Percentiles rank a stretch among this genome's conserved stretches.
Evolutionary conservation across 1,140 invertebrate species (phyloP).

Genomic region (Periplaneta americana): DNA sequence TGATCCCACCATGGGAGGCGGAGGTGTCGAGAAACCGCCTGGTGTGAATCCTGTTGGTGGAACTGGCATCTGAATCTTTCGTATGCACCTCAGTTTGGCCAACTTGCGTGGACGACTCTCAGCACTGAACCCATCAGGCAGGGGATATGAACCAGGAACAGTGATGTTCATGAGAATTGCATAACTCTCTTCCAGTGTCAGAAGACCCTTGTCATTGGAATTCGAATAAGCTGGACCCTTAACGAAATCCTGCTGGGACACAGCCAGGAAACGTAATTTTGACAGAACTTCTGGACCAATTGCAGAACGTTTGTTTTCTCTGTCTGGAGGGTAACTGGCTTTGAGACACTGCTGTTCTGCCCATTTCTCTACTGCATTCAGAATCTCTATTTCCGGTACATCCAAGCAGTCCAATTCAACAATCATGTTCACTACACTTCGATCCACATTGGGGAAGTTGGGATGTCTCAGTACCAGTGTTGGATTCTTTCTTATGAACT

Average conservation of each 20-base stretch:
- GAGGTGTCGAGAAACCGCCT: background rate
- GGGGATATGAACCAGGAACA: conserved; percentile 8
- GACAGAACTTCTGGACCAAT: background rate
- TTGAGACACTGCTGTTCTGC: conserved; percentile 7
- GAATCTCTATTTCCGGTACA: conserved; percentile 8
- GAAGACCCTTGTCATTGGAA: conserved; percentile 3
- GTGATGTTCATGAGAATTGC: conserved; percentile 13
- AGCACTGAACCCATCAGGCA: conserved; percentile 8
- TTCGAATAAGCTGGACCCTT: conserved; percentile 5
- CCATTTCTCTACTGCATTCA: conserved; percentile 1
- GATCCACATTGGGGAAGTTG: conserved; percentile 11
- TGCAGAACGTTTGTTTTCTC: conserved; percentile 13
- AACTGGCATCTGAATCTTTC: background rate
- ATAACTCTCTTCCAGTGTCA: conserved; percentile 16
- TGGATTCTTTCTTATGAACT: background rate
- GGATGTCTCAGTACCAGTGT: conserved; percentile 7
- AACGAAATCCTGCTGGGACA: conserved; percentile 7
- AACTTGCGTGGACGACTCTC: background rate
- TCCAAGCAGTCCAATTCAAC: conserved; percentile 6
- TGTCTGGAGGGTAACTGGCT: background rate
- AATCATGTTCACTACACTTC: background rate
- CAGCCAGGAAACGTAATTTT: conserved; percentile 12
- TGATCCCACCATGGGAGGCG: background rate
- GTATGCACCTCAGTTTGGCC: background rate
- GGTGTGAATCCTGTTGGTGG: background rate